Conservation (phyloP, 2,113 vertebrate genomes). For the Ceratotherium simum region DNA sequence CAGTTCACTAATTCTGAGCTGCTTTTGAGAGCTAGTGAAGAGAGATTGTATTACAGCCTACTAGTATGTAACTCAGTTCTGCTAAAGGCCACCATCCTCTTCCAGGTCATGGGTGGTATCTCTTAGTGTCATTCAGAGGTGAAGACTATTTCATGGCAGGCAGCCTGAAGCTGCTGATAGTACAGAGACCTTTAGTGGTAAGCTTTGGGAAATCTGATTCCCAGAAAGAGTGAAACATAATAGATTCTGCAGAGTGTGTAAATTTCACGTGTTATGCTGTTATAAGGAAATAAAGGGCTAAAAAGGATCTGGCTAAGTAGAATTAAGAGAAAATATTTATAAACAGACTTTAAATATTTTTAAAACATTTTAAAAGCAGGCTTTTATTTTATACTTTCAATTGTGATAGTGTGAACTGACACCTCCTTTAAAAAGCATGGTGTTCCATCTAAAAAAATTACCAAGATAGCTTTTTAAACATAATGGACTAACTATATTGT, state of each 20-base stretch:
- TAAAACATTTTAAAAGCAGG: neutral
- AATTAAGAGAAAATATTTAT: neutral
- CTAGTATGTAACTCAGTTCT: neutral
- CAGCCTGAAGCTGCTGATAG: constrained; percentile 25
- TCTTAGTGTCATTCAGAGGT: constrained; percentile 35
- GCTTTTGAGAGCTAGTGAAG: constrained; percentile 23
- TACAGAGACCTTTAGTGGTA: neutral
- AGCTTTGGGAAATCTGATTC: neutral
- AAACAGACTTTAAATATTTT: neutral
- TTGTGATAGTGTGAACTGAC: neutral
- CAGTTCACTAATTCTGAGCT: constrained; percentile 20
- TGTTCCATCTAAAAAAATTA: neutral
- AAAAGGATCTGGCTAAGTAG: neutral
- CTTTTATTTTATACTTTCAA: constrained; percentile 20
- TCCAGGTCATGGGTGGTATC: constrained; percentile 4
- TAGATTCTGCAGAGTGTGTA: neutral
- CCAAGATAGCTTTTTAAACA: neutral
- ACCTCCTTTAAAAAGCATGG: neutral
- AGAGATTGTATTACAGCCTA: neutral
- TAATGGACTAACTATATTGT: neutral
- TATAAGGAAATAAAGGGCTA: fast-evolving
- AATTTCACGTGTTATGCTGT: neutral
- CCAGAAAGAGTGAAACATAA: neutral
- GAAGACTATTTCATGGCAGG: neutral
- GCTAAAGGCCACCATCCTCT: neutral